phyloP scores from a whole-genome alignment of 2,797 vertebrate species.

The Pseudocheirus occidentalis region DNA sequence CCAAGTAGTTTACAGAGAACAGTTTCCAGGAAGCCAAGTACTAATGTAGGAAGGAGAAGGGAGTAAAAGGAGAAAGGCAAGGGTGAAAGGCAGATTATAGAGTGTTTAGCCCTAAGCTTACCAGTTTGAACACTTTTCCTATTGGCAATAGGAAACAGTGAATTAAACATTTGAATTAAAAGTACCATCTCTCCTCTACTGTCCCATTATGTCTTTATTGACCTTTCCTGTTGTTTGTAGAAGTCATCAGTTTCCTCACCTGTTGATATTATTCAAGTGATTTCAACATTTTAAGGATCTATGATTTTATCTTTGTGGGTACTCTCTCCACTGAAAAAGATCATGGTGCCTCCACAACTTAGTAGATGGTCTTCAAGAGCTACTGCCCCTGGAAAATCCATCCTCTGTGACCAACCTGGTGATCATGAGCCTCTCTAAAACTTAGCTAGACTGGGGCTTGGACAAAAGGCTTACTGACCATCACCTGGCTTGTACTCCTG shows the following conservation, averaged over 20 bases:
- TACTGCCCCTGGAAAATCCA: neutral
- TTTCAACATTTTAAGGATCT: neutral
- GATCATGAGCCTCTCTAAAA: neutral
- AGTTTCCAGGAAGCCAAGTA: neutral
- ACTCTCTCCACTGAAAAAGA: neutral
- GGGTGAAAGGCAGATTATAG: neutral
- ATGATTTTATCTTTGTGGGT: neutral
- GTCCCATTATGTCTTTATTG: neutral
- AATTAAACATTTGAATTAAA: neutral
- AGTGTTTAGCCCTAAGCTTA: neutral
- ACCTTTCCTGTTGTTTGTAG: neutral
- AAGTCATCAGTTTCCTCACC: neutral
- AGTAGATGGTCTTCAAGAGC: neutral
- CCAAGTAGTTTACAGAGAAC: neutral
- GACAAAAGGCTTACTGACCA: neutral
- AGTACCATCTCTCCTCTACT: neutral
- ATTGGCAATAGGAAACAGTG: neutral
- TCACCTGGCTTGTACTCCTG: neutral
- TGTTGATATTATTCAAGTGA: neutral
- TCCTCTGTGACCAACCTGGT: neutral
- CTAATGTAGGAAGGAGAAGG: neutral
- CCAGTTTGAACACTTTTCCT: neutral
- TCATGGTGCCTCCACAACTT: neutral
- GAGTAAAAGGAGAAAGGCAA: neutral
- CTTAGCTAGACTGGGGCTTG: neutral